Evolutionary conservation across 2,113 vertebrate genomes (phyloP).

Genomic region (Pachycephala philippinensis): DNA sequence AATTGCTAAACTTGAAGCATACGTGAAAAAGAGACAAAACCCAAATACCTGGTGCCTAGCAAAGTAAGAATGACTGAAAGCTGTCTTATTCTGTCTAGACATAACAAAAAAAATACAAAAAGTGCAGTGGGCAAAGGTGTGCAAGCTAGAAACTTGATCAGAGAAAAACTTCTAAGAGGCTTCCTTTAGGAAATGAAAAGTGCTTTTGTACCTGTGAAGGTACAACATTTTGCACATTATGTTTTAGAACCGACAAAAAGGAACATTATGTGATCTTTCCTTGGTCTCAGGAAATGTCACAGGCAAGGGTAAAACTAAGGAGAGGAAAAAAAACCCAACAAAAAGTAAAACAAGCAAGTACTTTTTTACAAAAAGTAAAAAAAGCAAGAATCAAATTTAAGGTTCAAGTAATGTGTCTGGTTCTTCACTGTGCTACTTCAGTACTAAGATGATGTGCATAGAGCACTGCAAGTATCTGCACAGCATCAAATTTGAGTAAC

Average conservation of each 20-base stretch:
- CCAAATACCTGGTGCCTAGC: constrained; percentile 12
- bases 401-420: neutral
- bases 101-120: neutral
- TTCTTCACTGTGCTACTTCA: neutral
- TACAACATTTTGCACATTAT: neutral
- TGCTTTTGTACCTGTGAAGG: neutral
- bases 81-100: neutral
- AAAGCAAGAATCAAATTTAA: neutral
- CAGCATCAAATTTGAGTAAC: neutral
- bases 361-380: neutral
- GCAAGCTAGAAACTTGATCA: neutral
- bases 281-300: neutral
- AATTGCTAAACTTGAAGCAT: neutral
- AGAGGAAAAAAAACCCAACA: rapidly evolving
- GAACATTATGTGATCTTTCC: neutral
- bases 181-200: neutral
- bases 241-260: neutral
- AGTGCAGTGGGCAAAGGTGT: neutral
- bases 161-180: neutral
- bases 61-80: neutral
- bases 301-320: neutral
- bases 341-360: neutral
- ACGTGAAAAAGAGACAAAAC: neutral
- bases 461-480: neutral
- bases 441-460: neutral